These are phyloP conservation scores for Catocala sponsa DNA, from an alignment of 2,888 invertebrate species.

Conservation along the genomic window DNA sequence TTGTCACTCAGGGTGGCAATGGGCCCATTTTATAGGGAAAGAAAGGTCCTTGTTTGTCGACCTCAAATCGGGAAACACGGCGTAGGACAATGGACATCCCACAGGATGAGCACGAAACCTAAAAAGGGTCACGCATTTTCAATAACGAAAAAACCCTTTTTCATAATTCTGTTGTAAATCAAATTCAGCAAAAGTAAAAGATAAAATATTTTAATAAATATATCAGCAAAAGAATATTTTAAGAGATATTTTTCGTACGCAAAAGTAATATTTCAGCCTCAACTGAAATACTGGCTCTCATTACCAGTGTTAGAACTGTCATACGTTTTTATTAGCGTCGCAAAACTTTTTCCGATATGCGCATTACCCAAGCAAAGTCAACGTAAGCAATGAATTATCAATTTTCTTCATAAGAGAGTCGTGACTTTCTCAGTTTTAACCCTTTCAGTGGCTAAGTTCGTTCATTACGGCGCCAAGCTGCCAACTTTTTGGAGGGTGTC, in stretches of 20 bases:
- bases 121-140: conserved; percentile 6
- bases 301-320: conserved; percentile 57
- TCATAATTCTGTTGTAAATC: not conserved
- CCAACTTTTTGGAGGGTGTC: conserved; percentile 67
- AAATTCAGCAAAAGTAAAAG: not conserved
- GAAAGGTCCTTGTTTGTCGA: conserved; percentile 2
- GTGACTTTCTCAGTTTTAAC: conserved; percentile 72
- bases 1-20: not conserved
- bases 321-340: conserved; percentile 64
- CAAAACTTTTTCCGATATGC: conserved; percentile 69
- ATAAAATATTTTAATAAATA: conserved; percentile 4
- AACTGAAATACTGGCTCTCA: conserved; percentile 45
- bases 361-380: conserved; percentile 64
- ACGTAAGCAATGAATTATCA: conserved; percentile 78
- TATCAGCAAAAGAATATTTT: not conserved
- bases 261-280: conserved; percentile 41
- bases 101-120: conserved; percentile 2
- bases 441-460: conserved; percentile 76
- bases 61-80: conserved; percentile 8
- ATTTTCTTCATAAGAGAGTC: conserved; percentile 76
- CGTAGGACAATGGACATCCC: conserved; percentile 5
- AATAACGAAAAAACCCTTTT: not conserved
- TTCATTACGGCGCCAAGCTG: conserved; percentile 70
- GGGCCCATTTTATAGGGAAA: not conserved
- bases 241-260: conserved; percentile 3